phyloP scores from a whole-genome alignment of 2,797 vertebrate species.

The Danio kyathit region DNA sequence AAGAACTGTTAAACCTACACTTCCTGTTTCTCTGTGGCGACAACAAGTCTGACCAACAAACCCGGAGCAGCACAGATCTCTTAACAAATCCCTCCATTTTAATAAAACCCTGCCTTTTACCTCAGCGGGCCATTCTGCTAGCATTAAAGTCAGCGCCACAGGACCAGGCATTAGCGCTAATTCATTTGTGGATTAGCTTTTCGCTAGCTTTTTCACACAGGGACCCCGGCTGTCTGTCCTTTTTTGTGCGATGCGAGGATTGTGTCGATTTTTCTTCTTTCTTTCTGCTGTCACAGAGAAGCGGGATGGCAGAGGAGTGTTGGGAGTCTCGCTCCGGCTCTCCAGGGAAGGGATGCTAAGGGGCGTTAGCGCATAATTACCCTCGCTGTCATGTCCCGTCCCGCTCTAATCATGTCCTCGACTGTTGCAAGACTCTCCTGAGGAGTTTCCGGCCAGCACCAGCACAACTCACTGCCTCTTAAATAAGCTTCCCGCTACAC shows the following conservation, averaged over 20 bases:
- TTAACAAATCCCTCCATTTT: constrained; percentile 10
- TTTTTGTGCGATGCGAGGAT: constrained; percentile 5
- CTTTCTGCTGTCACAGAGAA: constrained; percentile 21
- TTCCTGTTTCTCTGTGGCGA: constrained; percentile 61
- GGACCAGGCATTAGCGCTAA: constrained; percentile 35
- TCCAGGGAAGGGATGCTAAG: constrained; percentile 57
- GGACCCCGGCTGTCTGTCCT: background rate
- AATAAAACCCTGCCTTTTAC: constrained; percentile 19
- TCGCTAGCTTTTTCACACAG: background rate
- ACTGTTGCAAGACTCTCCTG: constrained; percentile 62
- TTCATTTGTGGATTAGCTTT: constrained; percentile 35
- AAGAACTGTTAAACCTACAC: constrained; percentile 67
- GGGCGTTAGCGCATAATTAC: constrained; percentile 68
- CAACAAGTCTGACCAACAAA: constrained; percentile 11
- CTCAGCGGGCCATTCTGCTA: constrained; percentile 1
- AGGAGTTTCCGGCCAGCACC: constrained; percentile 48
- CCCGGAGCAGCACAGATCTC: background rate
- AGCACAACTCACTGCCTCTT: background rate
- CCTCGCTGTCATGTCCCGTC: constrained; percentile 55
- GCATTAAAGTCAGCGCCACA: constrained; percentile 28
- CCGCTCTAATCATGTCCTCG: constrained; percentile 64
- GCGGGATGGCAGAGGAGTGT: constrained; percentile 1
- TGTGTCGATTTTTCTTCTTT: background rate
- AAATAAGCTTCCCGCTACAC: constrained; percentile 40
- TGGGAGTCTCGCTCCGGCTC: constrained; percentile 52